These are phyloP conservation scores for Sitophilus oryzae DNA, from an alignment of 1,140 invertebrate species.

Conservation along the genomic window DNA sequence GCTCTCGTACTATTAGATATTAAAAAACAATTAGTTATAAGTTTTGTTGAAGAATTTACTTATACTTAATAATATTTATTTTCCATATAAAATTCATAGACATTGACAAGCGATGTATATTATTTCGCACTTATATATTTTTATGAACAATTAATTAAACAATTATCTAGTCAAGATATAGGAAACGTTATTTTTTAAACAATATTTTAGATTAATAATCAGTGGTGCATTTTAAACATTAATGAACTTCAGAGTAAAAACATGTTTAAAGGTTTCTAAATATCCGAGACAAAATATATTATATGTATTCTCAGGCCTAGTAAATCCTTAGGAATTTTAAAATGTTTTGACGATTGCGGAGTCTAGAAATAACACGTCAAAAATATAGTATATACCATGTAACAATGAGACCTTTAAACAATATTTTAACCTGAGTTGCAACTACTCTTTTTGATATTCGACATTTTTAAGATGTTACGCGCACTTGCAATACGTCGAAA, in stretches of 20 bases:
- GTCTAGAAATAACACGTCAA: neutral
- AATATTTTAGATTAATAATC: slow-evolving; percentile 15
- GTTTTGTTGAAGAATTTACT: no score
- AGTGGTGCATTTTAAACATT: slow-evolving; percentile 8
- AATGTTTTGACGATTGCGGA: neutral
- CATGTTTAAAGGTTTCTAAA: neutral
- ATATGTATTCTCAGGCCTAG: no score
- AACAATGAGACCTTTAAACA: neutral
- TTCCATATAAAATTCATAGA: slow-evolving; percentile 3
- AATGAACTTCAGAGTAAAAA: neutral
- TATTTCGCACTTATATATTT: slow-evolving; percentile 21
- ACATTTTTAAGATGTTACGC: neutral
- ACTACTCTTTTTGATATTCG: neutral
- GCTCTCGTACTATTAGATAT: no score
- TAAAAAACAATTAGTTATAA: no score
- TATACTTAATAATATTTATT: slow-evolving; percentile 14
- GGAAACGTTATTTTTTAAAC: slow-evolving; percentile 14
- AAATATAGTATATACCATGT: neutral
- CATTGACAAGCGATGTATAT: slow-evolving; percentile 3
- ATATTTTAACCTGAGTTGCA: neutral
- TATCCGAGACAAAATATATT: no score
- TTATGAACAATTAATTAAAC: slow-evolving; percentile 16
- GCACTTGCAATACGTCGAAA: slow-evolving; percentile 5
- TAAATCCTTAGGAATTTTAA: neutral
- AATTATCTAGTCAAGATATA: slow-evolving; percentile 24